phyloP scores from a whole-genome alignment of 2,113 vertebrate species.

The Heloderma charlesbogerti region DNA sequence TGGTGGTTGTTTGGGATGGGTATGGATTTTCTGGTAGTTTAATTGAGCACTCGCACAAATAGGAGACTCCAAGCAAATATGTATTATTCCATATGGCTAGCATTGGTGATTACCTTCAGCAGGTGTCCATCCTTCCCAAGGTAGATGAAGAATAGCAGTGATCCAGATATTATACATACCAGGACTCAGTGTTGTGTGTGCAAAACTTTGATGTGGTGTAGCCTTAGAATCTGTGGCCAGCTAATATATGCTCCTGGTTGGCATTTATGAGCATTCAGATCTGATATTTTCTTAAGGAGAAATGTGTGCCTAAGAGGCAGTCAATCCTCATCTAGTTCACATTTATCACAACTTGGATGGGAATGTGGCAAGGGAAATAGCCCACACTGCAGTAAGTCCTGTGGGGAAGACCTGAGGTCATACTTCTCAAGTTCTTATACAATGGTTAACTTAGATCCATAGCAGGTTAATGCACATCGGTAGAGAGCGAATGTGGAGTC shows the following conservation, averaged over 20 bases:
- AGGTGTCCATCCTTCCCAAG: background rate
- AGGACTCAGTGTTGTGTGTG: background rate
- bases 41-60: background rate
- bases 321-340: background rate
- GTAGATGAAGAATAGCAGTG: background rate
- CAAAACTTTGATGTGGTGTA: background rate
- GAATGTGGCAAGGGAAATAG: background rate
- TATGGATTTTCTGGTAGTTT: background rate
- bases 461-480: background rate
- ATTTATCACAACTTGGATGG: background rate
- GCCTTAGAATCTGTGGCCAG: background rate
- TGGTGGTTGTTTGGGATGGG: background rate
- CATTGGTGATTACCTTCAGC: background rate
- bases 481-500: background rate
- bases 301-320: background rate
- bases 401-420: background rate
- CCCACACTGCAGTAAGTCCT: background rate
- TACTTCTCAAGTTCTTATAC: background rate
- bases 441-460: background rate
- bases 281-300: background rate
- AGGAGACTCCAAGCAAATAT: background rate
- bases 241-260: background rate
- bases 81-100: background rate
- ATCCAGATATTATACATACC: background rate
- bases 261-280: background rate